Conservation (phyloP, 2,888 invertebrate genomes). For the Epirrhoe tristata region DNA sequence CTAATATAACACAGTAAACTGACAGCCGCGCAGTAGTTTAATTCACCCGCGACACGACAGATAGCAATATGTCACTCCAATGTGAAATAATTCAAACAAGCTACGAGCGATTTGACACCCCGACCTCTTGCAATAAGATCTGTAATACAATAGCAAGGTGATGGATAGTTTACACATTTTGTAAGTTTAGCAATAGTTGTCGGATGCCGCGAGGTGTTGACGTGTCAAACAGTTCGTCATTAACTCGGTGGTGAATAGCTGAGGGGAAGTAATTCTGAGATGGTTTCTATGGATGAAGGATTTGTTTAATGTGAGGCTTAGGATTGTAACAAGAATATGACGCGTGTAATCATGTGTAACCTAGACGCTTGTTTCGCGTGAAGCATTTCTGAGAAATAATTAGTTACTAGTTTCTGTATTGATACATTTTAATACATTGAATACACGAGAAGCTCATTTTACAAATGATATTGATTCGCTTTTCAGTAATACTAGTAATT, state of each 20-base stretch:
- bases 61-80: constrained; percentile 28
- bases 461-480: no score
- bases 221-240: constrained; percentile 27
- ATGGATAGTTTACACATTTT: constrained; percentile 17
- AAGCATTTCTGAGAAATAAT: no score
- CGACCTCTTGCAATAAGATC: constrained; percentile 4
- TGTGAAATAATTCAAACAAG: constrained; percentile 25
- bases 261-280: constrained; percentile 12
- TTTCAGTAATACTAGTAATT: no score
- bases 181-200: constrained; percentile 19
- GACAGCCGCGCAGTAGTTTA: constrained; percentile 18
- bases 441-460: no score
- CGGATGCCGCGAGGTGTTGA: constrained; percentile 31
- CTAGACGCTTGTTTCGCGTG: no score
- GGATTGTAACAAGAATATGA: no score
- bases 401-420: no score
- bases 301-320: background rate
- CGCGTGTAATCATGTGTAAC: no score
- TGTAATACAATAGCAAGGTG: background rate
- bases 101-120: background rate
- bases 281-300: constrained; percentile 1
- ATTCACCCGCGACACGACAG: constrained; percentile 23
- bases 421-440: no score
- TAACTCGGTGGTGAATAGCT: constrained; percentile 20
- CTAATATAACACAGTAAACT: constrained; percentile 25